These are phyloP conservation scores for Halictus quadricinctus DNA, from an alignment of 2,888 invertebrate species.

Conservation along the genomic window DNA sequence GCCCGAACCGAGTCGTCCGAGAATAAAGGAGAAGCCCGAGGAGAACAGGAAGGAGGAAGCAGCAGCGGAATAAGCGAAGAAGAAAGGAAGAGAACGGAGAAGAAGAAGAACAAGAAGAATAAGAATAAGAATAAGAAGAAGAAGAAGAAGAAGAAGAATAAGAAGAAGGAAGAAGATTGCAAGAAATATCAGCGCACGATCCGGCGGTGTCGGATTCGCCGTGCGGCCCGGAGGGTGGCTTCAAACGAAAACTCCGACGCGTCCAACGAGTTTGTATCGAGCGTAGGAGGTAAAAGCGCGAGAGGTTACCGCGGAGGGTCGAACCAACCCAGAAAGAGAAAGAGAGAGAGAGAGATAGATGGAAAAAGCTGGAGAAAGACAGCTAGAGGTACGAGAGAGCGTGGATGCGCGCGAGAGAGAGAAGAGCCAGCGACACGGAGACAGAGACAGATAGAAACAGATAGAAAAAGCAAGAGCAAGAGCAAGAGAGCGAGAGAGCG, in stretches of 20 bases:
- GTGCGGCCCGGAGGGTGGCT: slow-evolving; percentile 59
- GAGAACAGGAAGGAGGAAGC: not conserved
- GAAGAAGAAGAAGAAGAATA: not conserved
- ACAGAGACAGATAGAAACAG: not conserved
- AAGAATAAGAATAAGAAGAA: not conserved
- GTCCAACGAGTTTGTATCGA: slow-evolving; percentile 72
- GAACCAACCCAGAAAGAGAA: slow-evolving; percentile 13
- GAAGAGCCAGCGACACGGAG: not conserved
- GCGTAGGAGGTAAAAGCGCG: slow-evolving; percentile 71
- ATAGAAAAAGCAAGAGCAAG: not conserved
- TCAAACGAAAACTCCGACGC: slow-evolving; percentile 70
- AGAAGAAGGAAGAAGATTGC: not conserved
- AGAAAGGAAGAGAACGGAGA: not conserved
- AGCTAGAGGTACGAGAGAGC: no score
- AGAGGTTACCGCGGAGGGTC: slow-evolving; percentile 51
- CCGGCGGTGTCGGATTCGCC: slow-evolving; percentile 27
- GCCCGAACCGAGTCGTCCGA: no score
- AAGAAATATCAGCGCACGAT: not conserved
- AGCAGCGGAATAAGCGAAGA: not conserved
- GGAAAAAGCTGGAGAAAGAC: no score
- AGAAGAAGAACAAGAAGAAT: no score
- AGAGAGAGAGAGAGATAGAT: not conserved
- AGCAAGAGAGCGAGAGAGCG: not conserved
- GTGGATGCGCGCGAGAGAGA: not conserved
- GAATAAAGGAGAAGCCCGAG: no score